Conservation (phyloP, 2,797 vertebrate genomes). For the Betta splendens region DNA sequence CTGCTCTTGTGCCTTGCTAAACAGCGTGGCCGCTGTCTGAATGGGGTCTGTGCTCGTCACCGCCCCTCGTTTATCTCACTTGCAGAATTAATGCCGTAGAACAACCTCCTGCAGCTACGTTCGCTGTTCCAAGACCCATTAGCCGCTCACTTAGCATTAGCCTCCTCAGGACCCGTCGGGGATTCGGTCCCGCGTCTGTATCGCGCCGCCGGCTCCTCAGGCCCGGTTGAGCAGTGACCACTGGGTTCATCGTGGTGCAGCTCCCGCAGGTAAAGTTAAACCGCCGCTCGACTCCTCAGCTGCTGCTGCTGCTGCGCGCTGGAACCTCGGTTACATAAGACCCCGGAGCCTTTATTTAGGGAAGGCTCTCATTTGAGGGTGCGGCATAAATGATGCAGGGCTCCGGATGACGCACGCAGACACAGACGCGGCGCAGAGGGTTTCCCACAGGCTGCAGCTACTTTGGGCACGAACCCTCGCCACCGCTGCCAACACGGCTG, state of each 20-base stretch:
- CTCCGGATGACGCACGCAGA: constrained; percentile 77
- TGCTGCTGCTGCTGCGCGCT: constrained; percentile 52
- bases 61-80: constrained; percentile 54
- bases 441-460: constrained; percentile 57
- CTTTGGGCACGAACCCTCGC: constrained; percentile 51
- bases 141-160: constrained; percentile 48
- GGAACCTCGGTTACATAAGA: constrained; percentile 65
- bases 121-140: constrained; percentile 52
- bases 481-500: constrained; percentile 56
- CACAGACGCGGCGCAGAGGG: constrained; percentile 70
- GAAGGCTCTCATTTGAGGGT: constrained; percentile 78
- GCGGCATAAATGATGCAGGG: constrained; percentile 69
- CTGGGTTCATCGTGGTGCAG: constrained; percentile 12
- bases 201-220: constrained; percentile 4
- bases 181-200: constrained; percentile 6
- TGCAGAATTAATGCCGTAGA: constrained; percentile 60
- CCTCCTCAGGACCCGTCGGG: constrained; percentile 10
- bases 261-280: constrained; percentile 3
- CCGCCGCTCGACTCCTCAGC: constrained; percentile 9
- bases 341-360: constrained; percentile 66
- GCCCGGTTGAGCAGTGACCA: neutral
- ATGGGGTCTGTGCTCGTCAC: constrained; percentile 43
- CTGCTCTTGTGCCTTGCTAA: constrained; percentile 43
- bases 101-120: constrained; percentile 47
- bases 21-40: constrained; percentile 47